Evolutionary conservation across 2,797 vertebrate species (phyloP), one percentile per base, ranked within the genome.

Genomic region (Danio kyathit): DNA sequence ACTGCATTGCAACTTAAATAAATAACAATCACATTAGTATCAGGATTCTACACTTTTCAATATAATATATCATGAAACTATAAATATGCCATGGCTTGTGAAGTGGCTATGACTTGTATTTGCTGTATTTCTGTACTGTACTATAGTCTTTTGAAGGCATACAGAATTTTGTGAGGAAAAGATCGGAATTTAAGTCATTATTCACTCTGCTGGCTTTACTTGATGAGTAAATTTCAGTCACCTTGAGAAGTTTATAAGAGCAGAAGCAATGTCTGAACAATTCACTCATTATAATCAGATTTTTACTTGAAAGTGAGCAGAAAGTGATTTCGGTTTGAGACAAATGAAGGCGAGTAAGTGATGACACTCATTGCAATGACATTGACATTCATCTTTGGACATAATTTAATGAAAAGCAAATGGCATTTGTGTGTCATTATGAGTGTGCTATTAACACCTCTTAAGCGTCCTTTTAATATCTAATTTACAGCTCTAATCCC

Each of bases 341-440:
- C 21, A 70, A 40, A 70, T 10, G 14, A 17, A 8, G 6, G 3
- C 6, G 0, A 69, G 9, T 52, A 70, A 70, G n/a, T 52, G 1
- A 69, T 51, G 66, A 51, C 3, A 69, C 51, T 52, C 51, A 51
- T 69, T 11, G 21, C 44, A 49, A 69, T 48, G 46, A 69, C 14
- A 61, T 61, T 61, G 7, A 40, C 40, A 40, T 8, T 61, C 7
- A 9, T 61, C 19, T 61, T 38, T 51, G 21, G 21, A 51, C 21
- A 14, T 38, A 49, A 29, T 67, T 29, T 29, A 49, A 67, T 43
- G 13, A 49, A 48, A 66, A 48, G 10, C 9, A 5, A 29, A 69
- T 49, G 44, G 5, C 17, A 48, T 21, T 57, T 19, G 6, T 16
- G 16, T 8, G 13, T n/a, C 16, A 1, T 56, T n/a, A 19, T 5